Base-by-base conservation (phyloP, 1,140 invertebrate species). In the Rhagoletis pomonella region DNA sequence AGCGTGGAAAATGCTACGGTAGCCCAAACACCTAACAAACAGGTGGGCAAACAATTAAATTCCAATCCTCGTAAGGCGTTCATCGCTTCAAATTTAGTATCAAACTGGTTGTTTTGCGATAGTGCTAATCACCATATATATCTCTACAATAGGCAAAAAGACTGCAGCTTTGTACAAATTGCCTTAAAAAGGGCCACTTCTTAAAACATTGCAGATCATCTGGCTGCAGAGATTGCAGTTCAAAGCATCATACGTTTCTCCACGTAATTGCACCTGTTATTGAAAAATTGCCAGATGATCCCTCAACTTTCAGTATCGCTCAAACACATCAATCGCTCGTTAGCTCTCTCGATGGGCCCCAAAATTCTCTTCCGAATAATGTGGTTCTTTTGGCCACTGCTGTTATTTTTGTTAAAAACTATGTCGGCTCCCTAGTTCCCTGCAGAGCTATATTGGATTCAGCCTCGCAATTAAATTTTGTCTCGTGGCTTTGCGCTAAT, bases 201-300 rank as follows among this genome's bases (percentile, higher is more conserved):
- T 29, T 29, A 29, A 29, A 29, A 29, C 29, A 29, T 29, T 29
- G 29, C 29, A 29, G 29, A 29, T 29, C 29, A 29, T 29, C 29
- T 29, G 29, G 29, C 29, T 29, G 84, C 58, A 17, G 42, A 39
- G 50, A 86, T 14, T 86, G 84, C 29, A 50, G 50, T 29, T 7
- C 84, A 62, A 19, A 67, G 29, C 64, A 67, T 67, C 64, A 67
- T 67, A 67, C 64, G 19, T n/a, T 67, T 67, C 64, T 67, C 17
- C 64, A 67, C 19, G 29, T n/a, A 67, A 67, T n/a, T 19, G 19
- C 64, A 6, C 6, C 64, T 67, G 17, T 14, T 19, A 6, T 39
- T 67, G 29, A 67, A 67, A 67, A 67, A 6, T 67, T n/a, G 17
- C 9, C 19, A 14, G 64, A 67, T 10, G 64, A 67, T 14, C 64